These are phyloP conservation scores for Nycteola revayana DNA, from an alignment of 2,888 invertebrate species.

Conservation along the genomic window DNA sequence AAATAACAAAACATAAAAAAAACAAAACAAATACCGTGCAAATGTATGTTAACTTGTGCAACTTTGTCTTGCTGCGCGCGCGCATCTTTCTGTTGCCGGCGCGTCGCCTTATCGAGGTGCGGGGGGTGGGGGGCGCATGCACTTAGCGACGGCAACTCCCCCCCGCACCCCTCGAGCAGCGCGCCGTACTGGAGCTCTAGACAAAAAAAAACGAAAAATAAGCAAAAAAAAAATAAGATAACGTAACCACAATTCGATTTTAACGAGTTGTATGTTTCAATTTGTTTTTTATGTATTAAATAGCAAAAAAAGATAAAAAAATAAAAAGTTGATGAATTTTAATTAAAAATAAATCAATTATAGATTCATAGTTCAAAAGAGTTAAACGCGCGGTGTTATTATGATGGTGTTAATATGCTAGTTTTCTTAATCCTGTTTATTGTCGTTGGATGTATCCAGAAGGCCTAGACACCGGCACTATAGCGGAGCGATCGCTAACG, in stretches of 20 bases:
- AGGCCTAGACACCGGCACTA: no score
- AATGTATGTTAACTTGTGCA: constrained; percentile 90
- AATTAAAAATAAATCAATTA: neutral
- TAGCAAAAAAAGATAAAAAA: constrained; percentile 34
- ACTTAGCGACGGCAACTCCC: constrained; percentile 75
- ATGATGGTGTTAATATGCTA: neutral
- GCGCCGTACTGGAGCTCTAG: constrained; percentile 83
- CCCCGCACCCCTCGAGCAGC: constrained; percentile 79
- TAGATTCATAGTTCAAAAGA: neutral
- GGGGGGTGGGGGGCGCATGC: constrained; percentile 76
- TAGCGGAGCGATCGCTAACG: no score
- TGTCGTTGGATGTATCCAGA: no score
- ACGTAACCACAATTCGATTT: no score
- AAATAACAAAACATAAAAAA: constrained; percentile 30
- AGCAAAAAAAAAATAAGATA: constrained; percentile 30
- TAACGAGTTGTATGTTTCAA: no score
- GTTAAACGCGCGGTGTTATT: neutral
- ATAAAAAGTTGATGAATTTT: constrained; percentile 3
- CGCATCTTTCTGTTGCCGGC: constrained; percentile 82
- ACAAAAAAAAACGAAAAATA: constrained; percentile 33
- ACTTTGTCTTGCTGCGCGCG: constrained; percentile 88
- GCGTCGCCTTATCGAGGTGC: constrained; percentile 83
- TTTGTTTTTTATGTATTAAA: no score
- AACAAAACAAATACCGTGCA: constrained; percentile 86
- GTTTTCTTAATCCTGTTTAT: no score